A percentile compares a stretch with the other conserved stretches of the same genome.
Conservation (phyloP, 1,140 invertebrate genomes). For the Drosophila nikananu region DNA sequence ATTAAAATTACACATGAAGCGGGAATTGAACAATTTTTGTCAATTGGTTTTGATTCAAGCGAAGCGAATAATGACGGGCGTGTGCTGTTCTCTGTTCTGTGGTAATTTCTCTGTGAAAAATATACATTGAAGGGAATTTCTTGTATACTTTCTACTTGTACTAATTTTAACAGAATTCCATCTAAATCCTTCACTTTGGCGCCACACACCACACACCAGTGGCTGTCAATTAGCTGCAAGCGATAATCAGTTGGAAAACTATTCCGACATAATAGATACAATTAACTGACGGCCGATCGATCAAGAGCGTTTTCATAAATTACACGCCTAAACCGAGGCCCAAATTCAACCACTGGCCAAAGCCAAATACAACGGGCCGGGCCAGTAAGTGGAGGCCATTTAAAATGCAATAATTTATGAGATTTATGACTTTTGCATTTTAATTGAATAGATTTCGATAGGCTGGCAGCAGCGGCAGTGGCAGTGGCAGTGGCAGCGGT, state of each 20-base stretch:
- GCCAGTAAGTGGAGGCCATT: conserved; percentile 55
- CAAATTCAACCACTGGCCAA: background rate
- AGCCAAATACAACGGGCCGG: conserved; percentile 15
- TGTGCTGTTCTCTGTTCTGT: background rate
- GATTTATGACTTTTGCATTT: conserved; percentile 76
- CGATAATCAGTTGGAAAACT: conserved; percentile 32
- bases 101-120: background rate
- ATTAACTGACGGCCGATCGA: conserved; percentile 42
- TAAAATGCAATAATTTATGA: conserved; percentile 76
- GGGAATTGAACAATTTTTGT: conserved; percentile 12
- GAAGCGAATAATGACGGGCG: background rate
- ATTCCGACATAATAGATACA: conserved; percentile 39
- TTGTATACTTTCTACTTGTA: background rate
- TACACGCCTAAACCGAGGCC: conserved; percentile 26
- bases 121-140: background rate
- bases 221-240: conserved; percentile 25
- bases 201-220: too few relatives aligned
- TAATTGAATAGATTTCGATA: conserved; percentile 79
- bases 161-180: background rate
- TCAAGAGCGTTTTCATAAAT: conserved; percentile 39
- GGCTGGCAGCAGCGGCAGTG: conserved; percentile 14
- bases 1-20: conserved; percentile 40
- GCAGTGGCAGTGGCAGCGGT: conserved; percentile 12
- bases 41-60: background rate
- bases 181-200: background rate